phyloP scores from a whole-genome alignment of 2,113 vertebrate genomes.

The Dascyllus trimaculatus region DNA sequence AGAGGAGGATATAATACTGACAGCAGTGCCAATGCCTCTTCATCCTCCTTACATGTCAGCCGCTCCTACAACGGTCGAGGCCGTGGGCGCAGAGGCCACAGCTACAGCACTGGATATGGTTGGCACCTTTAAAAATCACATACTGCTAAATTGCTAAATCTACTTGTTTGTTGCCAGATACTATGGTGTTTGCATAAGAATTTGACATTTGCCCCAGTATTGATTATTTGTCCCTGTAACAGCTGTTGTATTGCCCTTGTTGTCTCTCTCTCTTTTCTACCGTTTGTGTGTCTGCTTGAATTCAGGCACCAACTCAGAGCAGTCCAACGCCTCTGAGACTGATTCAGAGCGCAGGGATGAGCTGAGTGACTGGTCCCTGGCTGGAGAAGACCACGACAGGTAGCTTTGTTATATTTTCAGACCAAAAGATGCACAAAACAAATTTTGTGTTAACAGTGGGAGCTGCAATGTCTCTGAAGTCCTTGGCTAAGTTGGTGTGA shows the following conservation, averaged over 20 bases:
- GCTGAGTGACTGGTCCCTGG: slow-evolving; percentile 97
- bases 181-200: not conserved
- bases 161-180: not conserved
- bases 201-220: not conserved
- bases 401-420: not conserved
- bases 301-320: slow-evolving; percentile 96
- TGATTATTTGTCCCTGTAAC: not conserved
- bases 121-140: slow-evolving; percentile 38
- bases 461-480: not conserved
- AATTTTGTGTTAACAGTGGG: not conserved
- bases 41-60: slow-evolving; percentile 88
- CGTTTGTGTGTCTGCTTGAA: not conserved
- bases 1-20: slow-evolving; percentile 90
- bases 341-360: slow-evolving; percentile 97
- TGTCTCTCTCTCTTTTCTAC: not conserved
- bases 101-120: slow-evolving; percentile 96
- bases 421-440: not conserved
- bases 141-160: not conserved
- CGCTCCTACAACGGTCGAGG: slow-evolving; percentile 95
- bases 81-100: slow-evolving; percentile 92
- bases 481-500: not conserved
- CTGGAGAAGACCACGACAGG: slow-evolving; percentile 90
- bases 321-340: slow-evolving; percentile 97
- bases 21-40: slow-evolving; percentile 86
- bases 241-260: not conserved